phyloP scores from a whole-genome alignment of 2,113 vertebrate species.

The Oriolus oriolus region DNA sequence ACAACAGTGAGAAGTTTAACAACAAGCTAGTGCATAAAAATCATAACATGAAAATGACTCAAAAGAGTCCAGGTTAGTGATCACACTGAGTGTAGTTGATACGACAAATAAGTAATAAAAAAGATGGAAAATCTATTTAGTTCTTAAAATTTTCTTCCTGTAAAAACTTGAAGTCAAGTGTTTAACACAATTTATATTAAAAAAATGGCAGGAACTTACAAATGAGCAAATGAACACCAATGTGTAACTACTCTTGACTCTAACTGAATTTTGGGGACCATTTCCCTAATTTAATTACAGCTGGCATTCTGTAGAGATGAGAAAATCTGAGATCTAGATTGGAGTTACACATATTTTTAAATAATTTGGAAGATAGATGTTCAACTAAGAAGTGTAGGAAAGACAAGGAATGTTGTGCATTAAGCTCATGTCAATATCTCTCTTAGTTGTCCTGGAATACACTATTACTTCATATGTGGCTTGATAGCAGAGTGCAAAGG shows the following conservation, averaged over 20 bases:
- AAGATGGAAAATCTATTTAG: not conserved
- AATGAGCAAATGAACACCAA: not conserved
- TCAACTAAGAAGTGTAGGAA: not conserved
- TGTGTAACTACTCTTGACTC: not conserved
- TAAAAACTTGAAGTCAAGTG: not conserved
- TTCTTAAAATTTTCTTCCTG: not conserved
- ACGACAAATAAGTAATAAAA: slow-evolving; percentile 4
- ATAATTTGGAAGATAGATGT: not conserved
- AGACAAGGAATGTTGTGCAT: not conserved
- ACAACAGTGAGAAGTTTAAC: not conserved
- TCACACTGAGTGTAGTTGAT: not conserved
- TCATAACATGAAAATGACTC: not conserved
- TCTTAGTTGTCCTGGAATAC: not conserved
- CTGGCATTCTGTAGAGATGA: not conserved
- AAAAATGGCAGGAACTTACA: not conserved
- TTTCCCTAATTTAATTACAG: not conserved
- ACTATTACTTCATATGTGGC: not conserved
- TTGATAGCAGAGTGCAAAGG: not conserved
- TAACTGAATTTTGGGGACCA: not conserved
- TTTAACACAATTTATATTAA: not conserved
- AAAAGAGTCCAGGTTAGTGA: not conserved
- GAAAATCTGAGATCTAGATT: not conserved
- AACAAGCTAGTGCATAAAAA: not conserved
- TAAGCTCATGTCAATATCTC: not conserved
- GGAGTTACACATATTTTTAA: not conserved